Conservation (phyloP, 2,797 vertebrate genomes). For the Danio tinwini region DNA sequence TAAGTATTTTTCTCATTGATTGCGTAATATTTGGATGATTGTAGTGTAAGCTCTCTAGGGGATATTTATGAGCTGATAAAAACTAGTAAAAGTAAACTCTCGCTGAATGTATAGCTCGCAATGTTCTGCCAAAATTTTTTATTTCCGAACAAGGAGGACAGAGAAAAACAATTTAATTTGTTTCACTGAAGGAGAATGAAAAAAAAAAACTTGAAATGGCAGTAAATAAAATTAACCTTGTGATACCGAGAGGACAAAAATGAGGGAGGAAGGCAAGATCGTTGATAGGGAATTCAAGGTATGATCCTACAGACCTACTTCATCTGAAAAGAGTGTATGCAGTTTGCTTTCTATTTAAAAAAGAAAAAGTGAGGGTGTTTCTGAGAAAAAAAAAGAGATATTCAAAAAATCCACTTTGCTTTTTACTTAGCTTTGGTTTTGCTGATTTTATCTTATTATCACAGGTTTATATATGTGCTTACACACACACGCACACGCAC, state of each 20-base stretch:
- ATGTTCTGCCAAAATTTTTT: slow-evolving; percentile 23
- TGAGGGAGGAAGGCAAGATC: neutral
- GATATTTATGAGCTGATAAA: slow-evolving; percentile 31
- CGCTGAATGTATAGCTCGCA: slow-evolving; percentile 3
- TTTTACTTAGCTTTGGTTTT: slow-evolving; percentile 1
- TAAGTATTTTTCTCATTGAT: slow-evolving; percentile 25
- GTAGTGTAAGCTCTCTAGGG: neutral
- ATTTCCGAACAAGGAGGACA: neutral
- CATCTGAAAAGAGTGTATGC: neutral
- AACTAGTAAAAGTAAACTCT: slow-evolving; percentile 23
- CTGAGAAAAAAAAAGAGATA: slow-evolving; percentile 29
- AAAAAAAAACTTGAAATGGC: slow-evolving; percentile 3
- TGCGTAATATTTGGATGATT: slow-evolving; percentile 21
- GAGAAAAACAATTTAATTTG: slow-evolving; percentile 1
- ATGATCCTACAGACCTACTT: neutral
- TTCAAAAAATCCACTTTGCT: neutral
- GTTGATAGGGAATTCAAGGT: neutral
- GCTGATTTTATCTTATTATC: slow-evolving; percentile 28
- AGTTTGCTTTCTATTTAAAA: neutral
- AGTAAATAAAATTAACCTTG: slow-evolving; percentile 3
- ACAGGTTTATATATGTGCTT: neutral
- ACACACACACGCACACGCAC: neutral
- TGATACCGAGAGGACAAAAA: neutral
- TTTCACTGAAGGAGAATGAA: slow-evolving; percentile 8
- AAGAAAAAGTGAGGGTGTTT: slow-evolving; percentile 13